phyloP scores from a whole-genome alignment of 2,888 invertebrate genomes.

The Eupeodes luniger region DNA sequence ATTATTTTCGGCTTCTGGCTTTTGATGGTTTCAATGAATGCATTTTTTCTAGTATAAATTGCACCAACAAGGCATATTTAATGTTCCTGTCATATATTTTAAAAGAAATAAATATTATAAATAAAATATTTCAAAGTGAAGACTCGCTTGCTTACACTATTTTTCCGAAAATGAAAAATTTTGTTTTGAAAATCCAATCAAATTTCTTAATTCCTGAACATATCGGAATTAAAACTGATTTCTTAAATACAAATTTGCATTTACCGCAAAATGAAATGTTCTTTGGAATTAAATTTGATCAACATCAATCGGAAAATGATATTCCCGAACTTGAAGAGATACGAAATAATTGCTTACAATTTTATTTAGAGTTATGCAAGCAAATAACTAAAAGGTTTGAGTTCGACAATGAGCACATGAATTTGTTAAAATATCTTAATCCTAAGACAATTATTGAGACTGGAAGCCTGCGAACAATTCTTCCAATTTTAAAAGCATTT shows the following conservation, averaged over 20 bases:
- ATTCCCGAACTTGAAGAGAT: not conserved
- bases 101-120: slow-evolving; percentile 8
- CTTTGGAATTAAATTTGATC: not conserved
- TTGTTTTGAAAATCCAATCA: no score
- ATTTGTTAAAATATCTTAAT: not conserved
- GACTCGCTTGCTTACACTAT: not conserved
- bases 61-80: not conserved
- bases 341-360: not conserved
- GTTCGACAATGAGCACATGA: not conserved
- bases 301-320: not conserved
- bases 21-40: slow-evolving; percentile 28
- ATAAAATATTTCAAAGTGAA: slow-evolving; percentile 38
- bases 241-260: not conserved
- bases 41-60: not conserved
- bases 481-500: no score
- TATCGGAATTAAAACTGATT: not conserved
- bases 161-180: not conserved
- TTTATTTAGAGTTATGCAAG: no score
- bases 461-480: no score
- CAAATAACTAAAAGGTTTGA: no score
- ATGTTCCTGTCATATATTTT: slow-evolving; percentile 24
- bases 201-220: no score
- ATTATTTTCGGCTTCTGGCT: slow-evolving; percentile 26
- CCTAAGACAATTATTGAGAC: not conserved
- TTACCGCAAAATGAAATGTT: not conserved